Evolutionary conservation across 2,797 vertebrate species (phyloP).

Genomic region (Onychomys arenicola): DNA sequence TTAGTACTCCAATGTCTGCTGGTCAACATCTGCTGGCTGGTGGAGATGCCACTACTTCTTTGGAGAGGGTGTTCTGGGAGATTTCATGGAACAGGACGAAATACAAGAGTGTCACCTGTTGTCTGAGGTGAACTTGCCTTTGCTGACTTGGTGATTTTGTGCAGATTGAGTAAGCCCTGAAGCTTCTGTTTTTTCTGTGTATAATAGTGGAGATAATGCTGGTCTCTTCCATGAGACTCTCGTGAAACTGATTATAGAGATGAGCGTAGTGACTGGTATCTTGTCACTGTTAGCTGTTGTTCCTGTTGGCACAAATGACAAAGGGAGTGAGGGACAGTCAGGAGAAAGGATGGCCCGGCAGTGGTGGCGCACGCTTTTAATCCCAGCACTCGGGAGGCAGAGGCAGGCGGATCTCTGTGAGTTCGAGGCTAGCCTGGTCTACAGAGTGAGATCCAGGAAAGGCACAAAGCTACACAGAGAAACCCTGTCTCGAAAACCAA

Average conservation of each 20-base stretch:
- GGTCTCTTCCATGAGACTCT: background rate
- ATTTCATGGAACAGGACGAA: background rate
- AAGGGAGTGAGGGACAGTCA: background rate
- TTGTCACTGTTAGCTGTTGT: background rate
- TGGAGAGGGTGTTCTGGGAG: background rate
- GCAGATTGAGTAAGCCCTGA: background rate
- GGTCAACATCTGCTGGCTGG: background rate
- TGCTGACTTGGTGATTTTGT: background rate
- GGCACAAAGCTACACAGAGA: no score
- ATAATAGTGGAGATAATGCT: background rate
- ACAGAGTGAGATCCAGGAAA: no score
- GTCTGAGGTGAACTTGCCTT: background rate
- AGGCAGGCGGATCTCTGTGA: background rate
- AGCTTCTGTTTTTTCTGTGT: background rate
- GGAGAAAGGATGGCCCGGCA: constrained; percentile 46
- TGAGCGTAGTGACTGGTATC: background rate
- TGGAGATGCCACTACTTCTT: background rate
- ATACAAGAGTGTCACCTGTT: background rate
- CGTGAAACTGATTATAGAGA: background rate
- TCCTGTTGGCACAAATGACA: background rate
- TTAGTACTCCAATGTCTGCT: background rate
- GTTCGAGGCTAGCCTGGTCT: no score
- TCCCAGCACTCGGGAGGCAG: background rate
- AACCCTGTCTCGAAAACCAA: no score
- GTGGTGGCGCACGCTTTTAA: no score